These are phyloP conservation scores for Buphagus erythrorhynchus DNA, from an alignment of 2,797 vertebrate species.

Conservation along the genomic window DNA sequence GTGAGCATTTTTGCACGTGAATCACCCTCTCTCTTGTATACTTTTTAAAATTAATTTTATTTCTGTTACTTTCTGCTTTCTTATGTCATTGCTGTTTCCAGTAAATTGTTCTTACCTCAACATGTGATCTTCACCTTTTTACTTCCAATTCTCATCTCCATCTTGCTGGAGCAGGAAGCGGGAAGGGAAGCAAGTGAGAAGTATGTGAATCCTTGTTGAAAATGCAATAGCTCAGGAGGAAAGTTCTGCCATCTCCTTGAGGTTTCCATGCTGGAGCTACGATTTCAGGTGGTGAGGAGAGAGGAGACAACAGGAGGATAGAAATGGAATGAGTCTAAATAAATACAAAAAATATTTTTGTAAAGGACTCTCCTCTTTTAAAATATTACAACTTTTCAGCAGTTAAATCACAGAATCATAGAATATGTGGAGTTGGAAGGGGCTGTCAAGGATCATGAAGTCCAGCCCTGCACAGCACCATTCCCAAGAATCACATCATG, in stretches of 20 bases:
- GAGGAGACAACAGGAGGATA: background rate
- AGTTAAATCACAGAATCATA: background rate
- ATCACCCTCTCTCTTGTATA: background rate
- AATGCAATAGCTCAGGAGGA: background rate
- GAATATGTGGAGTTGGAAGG: background rate
- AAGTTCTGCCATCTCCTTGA: background rate
- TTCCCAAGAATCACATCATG: fast-evolving
- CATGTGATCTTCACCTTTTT: background rate
- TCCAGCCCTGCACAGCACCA: too few species aligned
- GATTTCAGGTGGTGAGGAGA: background rate
- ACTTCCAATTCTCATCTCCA: background rate
- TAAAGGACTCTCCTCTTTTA: background rate
- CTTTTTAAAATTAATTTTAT: background rate
- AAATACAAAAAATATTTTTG: background rate
- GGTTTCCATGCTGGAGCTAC: background rate
- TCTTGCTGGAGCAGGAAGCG: background rate
- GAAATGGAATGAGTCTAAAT: background rate
- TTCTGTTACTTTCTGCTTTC: background rate
- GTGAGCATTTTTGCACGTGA: background rate
- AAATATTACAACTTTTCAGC: background rate
- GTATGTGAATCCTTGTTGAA: background rate
- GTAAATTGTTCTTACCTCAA: background rate
- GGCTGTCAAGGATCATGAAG: fast-evolving
- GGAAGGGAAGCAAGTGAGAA: background rate
- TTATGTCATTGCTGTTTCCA: background rate